Percentiles rank a stretch among this genome's conserved stretches.
These are phyloP conservation scores for Heliconius aoede DNA, from an alignment of 2,888 invertebrate species.

Conservation along the genomic window DNA sequence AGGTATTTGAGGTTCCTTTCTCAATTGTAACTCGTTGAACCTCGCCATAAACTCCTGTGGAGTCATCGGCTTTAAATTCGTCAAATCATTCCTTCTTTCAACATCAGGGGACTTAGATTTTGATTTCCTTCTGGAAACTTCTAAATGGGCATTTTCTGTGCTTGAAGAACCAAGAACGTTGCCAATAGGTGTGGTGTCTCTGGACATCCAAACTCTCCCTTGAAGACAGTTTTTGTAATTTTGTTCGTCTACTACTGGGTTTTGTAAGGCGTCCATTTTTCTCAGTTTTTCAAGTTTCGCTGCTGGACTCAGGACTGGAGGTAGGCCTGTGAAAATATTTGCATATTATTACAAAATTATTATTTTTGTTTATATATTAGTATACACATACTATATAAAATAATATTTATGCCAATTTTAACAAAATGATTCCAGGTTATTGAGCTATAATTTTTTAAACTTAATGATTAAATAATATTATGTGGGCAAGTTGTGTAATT, in stretches of 20 bases:
- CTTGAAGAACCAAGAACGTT: slow-evolving; percentile 44
- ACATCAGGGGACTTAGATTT: slow-evolving; percentile 42
- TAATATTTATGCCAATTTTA: too few species aligned
- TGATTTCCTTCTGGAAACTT: slow-evolving; percentile 27
- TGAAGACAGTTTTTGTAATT: slow-evolving; percentile 55
- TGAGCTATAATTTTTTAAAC: too few species aligned
- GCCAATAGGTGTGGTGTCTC: slow-evolving; percentile 43
- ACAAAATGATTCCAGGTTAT: too few species aligned
- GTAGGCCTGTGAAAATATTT: slow-evolving; percentile 62
- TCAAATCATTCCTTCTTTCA: slow-evolving; percentile 51
- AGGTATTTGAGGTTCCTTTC: slow-evolving; percentile 46
- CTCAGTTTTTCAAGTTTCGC: slow-evolving; percentile 80
- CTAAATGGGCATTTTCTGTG: slow-evolving; percentile 12
- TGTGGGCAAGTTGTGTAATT: too few species aligned
- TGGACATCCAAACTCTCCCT: slow-evolving; percentile 52
- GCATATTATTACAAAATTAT: background rate
- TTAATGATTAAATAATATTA: too few species aligned
- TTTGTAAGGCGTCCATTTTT: slow-evolving; percentile 70
- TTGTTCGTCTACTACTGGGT: slow-evolving; percentile 54
- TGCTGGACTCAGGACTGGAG: slow-evolving; percentile 68
- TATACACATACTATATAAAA: too few species aligned
- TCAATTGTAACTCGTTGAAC: slow-evolving; percentile 62
- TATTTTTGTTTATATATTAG: too few species aligned
- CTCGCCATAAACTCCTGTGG: slow-evolving; percentile 66
- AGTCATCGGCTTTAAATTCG: slow-evolving; percentile 68